phyloP scores from a whole-genome alignment of 2,888 invertebrate genomes.

The Eurytoma californica region DNA sequence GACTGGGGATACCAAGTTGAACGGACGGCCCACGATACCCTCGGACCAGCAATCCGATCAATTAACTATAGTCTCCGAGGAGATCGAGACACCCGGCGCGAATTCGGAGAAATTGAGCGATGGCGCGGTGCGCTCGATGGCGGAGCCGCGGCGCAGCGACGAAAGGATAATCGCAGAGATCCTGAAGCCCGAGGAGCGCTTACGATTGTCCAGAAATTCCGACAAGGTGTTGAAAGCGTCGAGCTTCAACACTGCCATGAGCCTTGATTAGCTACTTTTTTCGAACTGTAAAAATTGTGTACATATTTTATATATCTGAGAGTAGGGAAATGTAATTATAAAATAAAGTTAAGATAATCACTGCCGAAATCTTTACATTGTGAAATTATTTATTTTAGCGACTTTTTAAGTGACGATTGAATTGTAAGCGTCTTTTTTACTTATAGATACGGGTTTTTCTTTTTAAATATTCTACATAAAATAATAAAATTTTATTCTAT shows the following conservation, averaged over 20 bases:
- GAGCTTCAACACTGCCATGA: constrained; percentile 73
- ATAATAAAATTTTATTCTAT: too few species aligned
- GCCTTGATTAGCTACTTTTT: constrained; percentile 70
- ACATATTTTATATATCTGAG: constrained; percentile 70
- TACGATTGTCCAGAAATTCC: constrained; percentile 65
- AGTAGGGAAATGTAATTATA: constrained; percentile 54
- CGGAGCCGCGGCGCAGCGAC: constrained; percentile 67
- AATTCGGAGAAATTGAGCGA: constrained; percentile 59
- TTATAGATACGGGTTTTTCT: too few species aligned
- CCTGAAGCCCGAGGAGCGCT: constrained; percentile 71
- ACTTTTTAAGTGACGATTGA: neutral
- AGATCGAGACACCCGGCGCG: constrained; percentile 59
- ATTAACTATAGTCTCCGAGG: constrained; percentile 64
- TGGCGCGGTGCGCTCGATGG: constrained; percentile 45
- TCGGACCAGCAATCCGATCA: constrained; percentile 55
- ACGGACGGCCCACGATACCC: constrained; percentile 61
- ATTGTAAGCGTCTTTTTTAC: too few species aligned
- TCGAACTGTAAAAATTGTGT: constrained; percentile 66
- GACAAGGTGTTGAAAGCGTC: constrained; percentile 70
- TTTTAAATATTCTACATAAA: too few species aligned
- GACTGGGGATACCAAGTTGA: constrained; percentile 66
- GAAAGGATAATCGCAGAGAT: constrained; percentile 74
- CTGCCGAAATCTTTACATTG: constrained; percentile 57
- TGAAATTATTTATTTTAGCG: neutral
- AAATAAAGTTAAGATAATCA: constrained; percentile 57